Percentiles rank a stretch among this genome's conserved stretches.
Evolutionary conservation across 2,797 vertebrate genomes (phyloP).

Genomic region (Moxostoma hubbsi): DNA sequence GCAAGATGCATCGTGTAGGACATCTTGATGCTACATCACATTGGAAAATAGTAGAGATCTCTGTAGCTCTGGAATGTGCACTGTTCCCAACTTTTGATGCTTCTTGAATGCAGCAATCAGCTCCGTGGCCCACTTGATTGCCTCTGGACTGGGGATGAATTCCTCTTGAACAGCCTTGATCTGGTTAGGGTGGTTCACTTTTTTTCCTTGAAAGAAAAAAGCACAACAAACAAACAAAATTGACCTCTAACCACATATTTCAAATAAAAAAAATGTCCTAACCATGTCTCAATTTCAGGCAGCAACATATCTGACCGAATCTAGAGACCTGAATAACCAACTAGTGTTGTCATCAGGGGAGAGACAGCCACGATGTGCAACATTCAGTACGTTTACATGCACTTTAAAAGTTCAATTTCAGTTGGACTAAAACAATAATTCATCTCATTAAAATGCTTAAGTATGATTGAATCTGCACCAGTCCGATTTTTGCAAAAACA

Average conservation of each 20-base stretch:
- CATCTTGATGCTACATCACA: constrained; percentile 15
- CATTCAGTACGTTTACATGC: too few species aligned
- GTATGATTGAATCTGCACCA: too few species aligned
- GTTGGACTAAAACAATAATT: too few species aligned
- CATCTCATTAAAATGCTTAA: too few species aligned
- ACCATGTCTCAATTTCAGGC: not conserved
- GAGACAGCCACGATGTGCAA: not conserved
- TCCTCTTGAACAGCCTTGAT: constrained; percentile 92
- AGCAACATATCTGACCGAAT: not conserved
- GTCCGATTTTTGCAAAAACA: too few species aligned
- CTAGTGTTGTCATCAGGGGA: not conserved
- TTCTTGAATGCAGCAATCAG: constrained; percentile 91
- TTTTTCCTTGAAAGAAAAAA: constrained; percentile 83
- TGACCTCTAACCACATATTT: not conserved
- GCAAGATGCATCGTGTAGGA: constrained; percentile 6
- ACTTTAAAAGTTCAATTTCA: too few species aligned
- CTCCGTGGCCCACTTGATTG: constrained; percentile 90
- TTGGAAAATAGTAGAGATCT: constrained; percentile 36
- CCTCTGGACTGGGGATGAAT: constrained; percentile 90
- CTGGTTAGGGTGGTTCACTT: constrained; percentile 98
- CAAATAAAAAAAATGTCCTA: not conserved
- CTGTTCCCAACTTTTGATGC: constrained; percentile 95
- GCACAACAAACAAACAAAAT: constrained; percentile 51
- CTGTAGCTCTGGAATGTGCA: constrained; percentile 65
- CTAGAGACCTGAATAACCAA: not conserved